Percentiles rank a stretch among this genome's conserved stretches.
These are phyloP conservation scores for Crocuta crocuta DNA, from an alignment of 2,113 vertebrate species.

Conservation along the genomic window DNA sequence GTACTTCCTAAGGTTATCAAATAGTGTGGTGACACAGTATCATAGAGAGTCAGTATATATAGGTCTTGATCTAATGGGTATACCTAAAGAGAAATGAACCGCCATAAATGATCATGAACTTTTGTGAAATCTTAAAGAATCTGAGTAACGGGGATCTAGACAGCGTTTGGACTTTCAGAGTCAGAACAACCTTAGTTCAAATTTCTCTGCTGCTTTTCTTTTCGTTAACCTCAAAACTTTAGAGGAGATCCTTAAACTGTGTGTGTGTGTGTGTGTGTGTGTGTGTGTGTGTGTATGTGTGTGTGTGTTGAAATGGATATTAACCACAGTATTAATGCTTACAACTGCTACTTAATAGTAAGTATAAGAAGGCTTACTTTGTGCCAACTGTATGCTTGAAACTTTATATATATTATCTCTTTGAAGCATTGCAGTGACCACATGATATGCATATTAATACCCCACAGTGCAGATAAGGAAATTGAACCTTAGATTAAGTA, in stretches of 20 bases:
- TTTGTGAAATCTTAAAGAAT: neutral
- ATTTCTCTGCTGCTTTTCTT: neutral
- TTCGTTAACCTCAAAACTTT: neutral
- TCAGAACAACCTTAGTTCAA: neutral
- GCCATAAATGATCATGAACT: neutral
- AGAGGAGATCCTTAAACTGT: neutral
- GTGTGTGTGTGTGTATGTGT: neutral
- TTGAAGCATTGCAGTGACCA: neutral
- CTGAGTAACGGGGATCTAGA: neutral
- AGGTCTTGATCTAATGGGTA: neutral
- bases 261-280: neutral
- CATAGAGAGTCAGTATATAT: neutral
- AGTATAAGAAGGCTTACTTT: neutral
- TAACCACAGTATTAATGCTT: neutral
- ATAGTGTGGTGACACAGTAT: neutral
- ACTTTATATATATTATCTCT: neutral
- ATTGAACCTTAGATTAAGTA: neutral
- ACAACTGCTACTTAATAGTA: neutral
- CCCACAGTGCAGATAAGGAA: neutral
- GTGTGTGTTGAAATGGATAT: neutral
- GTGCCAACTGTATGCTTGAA: neutral
- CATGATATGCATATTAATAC: neutral
- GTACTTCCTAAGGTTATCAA: neutral
- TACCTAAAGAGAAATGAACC: neutral
- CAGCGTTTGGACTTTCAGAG: neutral